Base-by-base conservation (phyloP, 2,888 invertebrate species). In the Agriopis aurantiaria region DNA sequence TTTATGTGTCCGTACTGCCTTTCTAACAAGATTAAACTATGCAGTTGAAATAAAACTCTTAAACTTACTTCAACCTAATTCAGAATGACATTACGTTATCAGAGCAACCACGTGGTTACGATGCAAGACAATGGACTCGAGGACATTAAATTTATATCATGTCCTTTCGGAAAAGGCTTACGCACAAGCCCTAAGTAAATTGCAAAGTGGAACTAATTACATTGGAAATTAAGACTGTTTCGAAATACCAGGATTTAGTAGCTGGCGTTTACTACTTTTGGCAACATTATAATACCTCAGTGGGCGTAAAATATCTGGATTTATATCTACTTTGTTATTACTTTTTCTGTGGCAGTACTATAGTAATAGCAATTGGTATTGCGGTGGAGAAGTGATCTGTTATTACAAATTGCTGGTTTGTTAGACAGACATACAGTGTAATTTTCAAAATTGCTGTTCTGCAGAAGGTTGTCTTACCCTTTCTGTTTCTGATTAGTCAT, bases 61-160 rank as follows among this genome's bases (percentile, higher is more conserved):
- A 79, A 65, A n/a, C 5, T 71, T 33, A 72, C 11, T 65, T n/a
- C 23, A 82, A 85, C 76, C 79, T 78, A 83, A 79, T 83, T 75
- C 14, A 43, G 73, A 68, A 64, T 58, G 55, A 58, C 41, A 67
- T 56, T 49, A 55, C 41, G 62, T 63, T 75, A 75, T 65, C 55
- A 43, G 7, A 65, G 56, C 60, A 63, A 76, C 74, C 75, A 72
- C 68, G 66, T 71, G 49, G 58, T 67, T 64, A 60, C 69, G 63
- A 61, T 73, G 73, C 74, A 82, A 88, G 83, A 90, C 90, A 90
- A 89, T 89, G 83, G 85, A 81, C 82, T 84, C 81, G 82, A 85
- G 86, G 83, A 85, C 82, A 85, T 83, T 82, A 83, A 77, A 75
- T 79, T 77, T 66, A 75, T 75, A 76, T 77, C 72, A 75, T 78